Evolutionary conservation across 1,140 invertebrate species (phyloP), one percentile per base, ranked within the genome.

Genomic region (Elysia chlorotica): DNA sequence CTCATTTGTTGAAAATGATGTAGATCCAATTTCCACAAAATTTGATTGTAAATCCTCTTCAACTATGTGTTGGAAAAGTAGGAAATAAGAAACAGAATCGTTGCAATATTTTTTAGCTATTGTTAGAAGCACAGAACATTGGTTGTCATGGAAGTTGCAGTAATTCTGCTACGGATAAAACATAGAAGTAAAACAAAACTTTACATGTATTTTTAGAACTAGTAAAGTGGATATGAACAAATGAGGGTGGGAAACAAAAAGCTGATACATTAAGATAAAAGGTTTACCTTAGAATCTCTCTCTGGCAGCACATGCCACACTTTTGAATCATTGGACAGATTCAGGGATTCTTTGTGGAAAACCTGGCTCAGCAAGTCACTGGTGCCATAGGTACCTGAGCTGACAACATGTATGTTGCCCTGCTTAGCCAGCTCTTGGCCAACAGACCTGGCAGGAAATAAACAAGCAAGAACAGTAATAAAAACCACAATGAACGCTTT

Each of bases 341-440:
- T 62, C 56, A 74, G 66, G 21, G 48, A 36, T 57, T 78, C 77
- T 25, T 80, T 74, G 65, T 66, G 71, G 69, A 79, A 88, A 77
- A 48, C 71, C 71, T 74, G 74, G 66, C 48, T 79, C 19, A 86
- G 78, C 2, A 81, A 71, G 38, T 88, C 81, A 48, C 81, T 81
- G 25, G 81, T 79, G 5, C 87, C 87, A 76, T 78, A 81, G 68
- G 79, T 83, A 5, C 87, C 87, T 65, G 85, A 84, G 19, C 87
- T 88, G 25, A 84, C 82, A 48, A 88, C 28, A 23, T 76, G 77
- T 14, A 88, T 70, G 30, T 78, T 76, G 6, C 78, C 74, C 33
- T 88, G 69, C 54, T 81, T 74, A 6, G 86, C 84, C 31, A 88
- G 77, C 37, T 82, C 73, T 56, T 63, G 76, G 25, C 87, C 87